Evolutionary conservation across 2,797 vertebrate genomes (phyloP).

Genomic region (Typhlichthys eigenmanni): DNA sequence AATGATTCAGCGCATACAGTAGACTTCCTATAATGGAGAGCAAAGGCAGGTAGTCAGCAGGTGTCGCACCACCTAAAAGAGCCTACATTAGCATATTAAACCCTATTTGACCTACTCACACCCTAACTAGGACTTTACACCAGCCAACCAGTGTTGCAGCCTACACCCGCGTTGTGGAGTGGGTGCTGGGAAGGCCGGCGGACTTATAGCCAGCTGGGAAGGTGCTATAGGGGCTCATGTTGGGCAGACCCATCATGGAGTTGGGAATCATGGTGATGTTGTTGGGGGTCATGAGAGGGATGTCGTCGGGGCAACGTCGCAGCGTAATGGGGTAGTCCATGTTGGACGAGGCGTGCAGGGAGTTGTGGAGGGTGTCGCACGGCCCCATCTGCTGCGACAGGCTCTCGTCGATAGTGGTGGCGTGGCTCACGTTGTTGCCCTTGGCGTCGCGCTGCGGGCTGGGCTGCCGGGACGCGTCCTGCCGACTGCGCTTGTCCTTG

Average conservation of each 20-base stretch:
- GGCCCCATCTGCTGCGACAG: slow-evolving; percentile 88
- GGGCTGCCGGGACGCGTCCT: slow-evolving; percentile 81
- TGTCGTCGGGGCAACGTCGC: slow-evolving; percentile 94
- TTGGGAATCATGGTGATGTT: slow-evolving; percentile 99
- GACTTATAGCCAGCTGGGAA: slow-evolving; percentile 95
- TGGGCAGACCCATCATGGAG: slow-evolving; percentile 95
- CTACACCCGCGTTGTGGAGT: slow-evolving; percentile 98
- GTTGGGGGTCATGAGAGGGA: slow-evolving; percentile 92
- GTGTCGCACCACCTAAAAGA: slow-evolving; percentile 62
- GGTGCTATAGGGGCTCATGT: slow-evolving; percentile 96
- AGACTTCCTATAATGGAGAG: slow-evolving; percentile 68
- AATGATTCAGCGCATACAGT: slow-evolving; percentile 59
- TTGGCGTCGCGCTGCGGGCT: slow-evolving; percentile 81
- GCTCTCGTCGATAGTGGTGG: slow-evolving; percentile 83
- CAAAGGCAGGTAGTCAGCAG: slow-evolving; percentile 69
- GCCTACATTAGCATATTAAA: slow-evolving; percentile 64
- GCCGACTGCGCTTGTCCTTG: slow-evolving; percentile 85
- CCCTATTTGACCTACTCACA: slow-evolving; percentile 68
- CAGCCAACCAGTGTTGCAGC: slow-evolving; percentile 31
- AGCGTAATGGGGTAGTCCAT: slow-evolving; percentile 93
- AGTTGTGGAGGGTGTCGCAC: slow-evolving; percentile 84
- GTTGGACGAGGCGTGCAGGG: slow-evolving; percentile 84
- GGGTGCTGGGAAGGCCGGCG: slow-evolving; percentile 93
- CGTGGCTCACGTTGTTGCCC: slow-evolving; percentile 84
- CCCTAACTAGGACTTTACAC: slow-evolving; percentile 69